Evolutionary conservation across 2,888 invertebrate genomes (phyloP).

Genomic region (Archips crataeganus): DNA sequence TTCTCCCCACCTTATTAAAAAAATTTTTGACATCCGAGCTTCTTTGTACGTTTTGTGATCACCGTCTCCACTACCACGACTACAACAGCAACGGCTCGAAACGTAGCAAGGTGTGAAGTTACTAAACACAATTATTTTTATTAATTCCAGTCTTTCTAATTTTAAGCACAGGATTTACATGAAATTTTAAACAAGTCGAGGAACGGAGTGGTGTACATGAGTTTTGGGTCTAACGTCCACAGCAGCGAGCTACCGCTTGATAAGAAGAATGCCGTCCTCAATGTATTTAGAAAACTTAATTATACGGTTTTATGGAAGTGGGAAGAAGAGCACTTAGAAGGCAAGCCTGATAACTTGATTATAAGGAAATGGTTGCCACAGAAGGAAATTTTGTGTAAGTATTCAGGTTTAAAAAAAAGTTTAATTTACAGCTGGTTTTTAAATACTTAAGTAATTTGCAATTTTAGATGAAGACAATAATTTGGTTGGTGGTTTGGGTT

Average conservation of each 20-base stretch:
- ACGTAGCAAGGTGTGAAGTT: too few relatives aligned
- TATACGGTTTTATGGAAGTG: slow-evolving; percentile 90
- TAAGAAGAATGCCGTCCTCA: slow-evolving; percentile 80
- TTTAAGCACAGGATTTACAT: slow-evolving; percentile 75
- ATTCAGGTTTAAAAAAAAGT: background rate
- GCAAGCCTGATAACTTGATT: slow-evolving; percentile 84
- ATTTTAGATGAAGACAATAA: too few relatives aligned
- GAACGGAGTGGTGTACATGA: slow-evolving; percentile 85
- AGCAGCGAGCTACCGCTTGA: slow-evolving; percentile 81
- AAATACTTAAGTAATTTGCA: too few relatives aligned
- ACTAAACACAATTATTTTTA: background rate
- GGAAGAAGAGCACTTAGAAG: slow-evolving; percentile 85
- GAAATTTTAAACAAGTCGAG: slow-evolving; percentile 78
- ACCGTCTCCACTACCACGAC: too few relatives aligned
- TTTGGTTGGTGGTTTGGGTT: too few relatives aligned
- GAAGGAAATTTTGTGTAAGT: slow-evolving; percentile 86
- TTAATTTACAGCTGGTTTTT: background rate
- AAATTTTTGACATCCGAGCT: too few relatives aligned
- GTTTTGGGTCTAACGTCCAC: slow-evolving; percentile 86
- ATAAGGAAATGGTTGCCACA: slow-evolving; percentile 89
- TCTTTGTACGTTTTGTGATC: too few relatives aligned
- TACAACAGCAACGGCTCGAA: too few relatives aligned
- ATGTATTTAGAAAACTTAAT: slow-evolving; percentile 85
- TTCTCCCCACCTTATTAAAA: too few relatives aligned
- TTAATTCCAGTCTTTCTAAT: background rate